These are phyloP conservation scores for Philereme vetulata DNA, from an alignment of 2,888 invertebrate species.

Conservation along the genomic window DNA sequence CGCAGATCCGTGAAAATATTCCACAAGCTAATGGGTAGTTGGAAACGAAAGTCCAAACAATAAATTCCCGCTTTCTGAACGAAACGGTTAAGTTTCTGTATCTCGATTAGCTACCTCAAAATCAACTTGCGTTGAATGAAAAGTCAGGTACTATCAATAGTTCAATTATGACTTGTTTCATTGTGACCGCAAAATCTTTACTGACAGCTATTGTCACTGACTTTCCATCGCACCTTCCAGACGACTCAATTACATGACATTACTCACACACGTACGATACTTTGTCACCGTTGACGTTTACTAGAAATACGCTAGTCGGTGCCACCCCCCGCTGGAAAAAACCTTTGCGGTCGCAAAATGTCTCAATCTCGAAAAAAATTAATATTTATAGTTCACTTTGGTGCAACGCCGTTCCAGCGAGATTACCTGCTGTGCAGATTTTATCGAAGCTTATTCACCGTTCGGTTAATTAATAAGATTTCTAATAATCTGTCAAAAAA, in stretches of 20 bases:
- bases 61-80: too few relatives aligned
- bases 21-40: too few relatives aligned
- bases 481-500: slow-evolving; percentile 26
- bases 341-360: slow-evolving; percentile 77
- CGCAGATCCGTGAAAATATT: too few relatives aligned
- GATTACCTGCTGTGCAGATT: slow-evolving; percentile 66
- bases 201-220: slow-evolving; percentile 45
- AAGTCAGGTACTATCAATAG: slow-evolving; percentile 23
- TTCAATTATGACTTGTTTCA: slow-evolving; percentile 38
- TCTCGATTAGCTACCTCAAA: background rate
- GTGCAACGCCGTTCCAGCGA: slow-evolving; percentile 55
- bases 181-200: slow-evolving; percentile 47
- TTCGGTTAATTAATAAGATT: slow-evolving; percentile 31
- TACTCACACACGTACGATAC: slow-evolving; percentile 48
- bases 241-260: slow-evolving; percentile 47
- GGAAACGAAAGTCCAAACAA: too few relatives aligned
- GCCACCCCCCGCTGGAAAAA: slow-evolving; percentile 67
- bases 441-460: slow-evolving; percentile 41
- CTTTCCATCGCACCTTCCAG: slow-evolving; percentile 48
- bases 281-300: slow-evolving; percentile 68
- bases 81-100: too few relatives aligned
- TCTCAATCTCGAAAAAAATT: slow-evolving; percentile 72
- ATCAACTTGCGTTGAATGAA: background rate
- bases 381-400: slow-evolving; percentile 53
- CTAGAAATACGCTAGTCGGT: slow-evolving; percentile 59